Evolutionary conservation across 2,888 invertebrate genomes (phyloP), one percentile per base, ranked within the genome.

Genomic region (Yponomeuta evonymella): DNA sequence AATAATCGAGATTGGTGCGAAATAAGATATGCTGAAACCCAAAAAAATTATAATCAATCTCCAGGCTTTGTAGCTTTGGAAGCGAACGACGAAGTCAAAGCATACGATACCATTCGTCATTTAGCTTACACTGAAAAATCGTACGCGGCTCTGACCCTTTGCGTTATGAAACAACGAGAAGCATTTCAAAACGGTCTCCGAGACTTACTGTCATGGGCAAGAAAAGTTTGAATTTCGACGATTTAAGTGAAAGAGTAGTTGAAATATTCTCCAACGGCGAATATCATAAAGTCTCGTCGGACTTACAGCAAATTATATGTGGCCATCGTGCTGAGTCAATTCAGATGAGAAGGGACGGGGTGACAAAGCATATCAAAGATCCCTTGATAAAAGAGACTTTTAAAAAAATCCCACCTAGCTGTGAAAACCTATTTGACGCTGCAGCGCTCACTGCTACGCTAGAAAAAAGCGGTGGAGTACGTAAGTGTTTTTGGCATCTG

Each of bases 391-490:
- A 51, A 12, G 51, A 12, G 10, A 2, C n/a, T n/a, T 8, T 51
- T 5, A 51, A 51, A n/a, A 51, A 51, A 51, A 51, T 51, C 51
- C 51, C 51, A 51, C 51, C 51, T 12, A 51, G 51, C 51, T 51
- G 51, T 12, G 51, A 51, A 51, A 51, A 51, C 12, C 12, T 51
- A 51, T 51, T 51, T 51, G 51, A 51, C 4, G 51, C 51, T 12
- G 51, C 51, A 12, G 51, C 51, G 11, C 51, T 51, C 12, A 51
- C 51, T 51, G 10, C 51, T 51, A 51, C 51, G 10, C 12, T 51
- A 12, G 51, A 51, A 12, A 51, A 10, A 10, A 0, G 51, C 12
- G 9, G 51, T 51, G 51, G 51, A 51, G 51, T 51, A 77, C 70
- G 29, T 66, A 23, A 51, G 12, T 51, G 51, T 51, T 51, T 51